phyloP scores from a whole-genome alignment of 2,888 invertebrate genomes.

The Lasioglossum morio region DNA sequence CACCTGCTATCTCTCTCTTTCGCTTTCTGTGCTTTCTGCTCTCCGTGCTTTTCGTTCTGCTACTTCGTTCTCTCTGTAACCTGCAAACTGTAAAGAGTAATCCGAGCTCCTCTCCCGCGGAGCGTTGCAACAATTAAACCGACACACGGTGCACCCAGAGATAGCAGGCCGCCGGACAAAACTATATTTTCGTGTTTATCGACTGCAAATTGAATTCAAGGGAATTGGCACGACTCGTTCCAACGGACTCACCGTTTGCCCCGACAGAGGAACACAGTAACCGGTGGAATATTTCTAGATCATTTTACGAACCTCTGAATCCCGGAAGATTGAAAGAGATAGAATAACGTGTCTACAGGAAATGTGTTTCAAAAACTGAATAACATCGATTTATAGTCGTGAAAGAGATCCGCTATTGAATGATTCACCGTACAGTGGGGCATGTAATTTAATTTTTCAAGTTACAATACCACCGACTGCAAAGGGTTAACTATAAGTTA shows the following conservation, averaged over 20 bases:
- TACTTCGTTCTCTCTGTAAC: neutral
- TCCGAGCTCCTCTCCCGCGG: neutral
- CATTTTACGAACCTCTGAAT: neutral
- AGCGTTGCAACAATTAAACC: neutral
- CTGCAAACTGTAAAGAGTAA: constrained; percentile 4
- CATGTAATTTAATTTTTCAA: no score
- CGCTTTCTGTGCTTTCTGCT: neutral
- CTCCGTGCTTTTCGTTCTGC: neutral
- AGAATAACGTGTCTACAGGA: no score
- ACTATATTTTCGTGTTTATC: neutral
- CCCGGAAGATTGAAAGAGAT: no score
- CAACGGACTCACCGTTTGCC: neutral
- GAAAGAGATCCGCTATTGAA: no score
- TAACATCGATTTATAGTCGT: neutral
- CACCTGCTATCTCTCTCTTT: neutral
- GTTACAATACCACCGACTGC: no score
- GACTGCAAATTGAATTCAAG: neutral
- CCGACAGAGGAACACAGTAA: neutral
- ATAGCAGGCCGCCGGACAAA: neutral
- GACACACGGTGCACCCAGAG: neutral
- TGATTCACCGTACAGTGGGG: neutral
- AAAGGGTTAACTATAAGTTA: no score
- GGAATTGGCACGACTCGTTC: neutral
- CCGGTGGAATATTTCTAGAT: neutral
- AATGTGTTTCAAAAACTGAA: neutral